Percentiles rank a stretch among this genome's conserved stretches.
phyloP scores from a whole-genome alignment of 2,797 vertebrate genomes.

The Channa striata region DNA sequence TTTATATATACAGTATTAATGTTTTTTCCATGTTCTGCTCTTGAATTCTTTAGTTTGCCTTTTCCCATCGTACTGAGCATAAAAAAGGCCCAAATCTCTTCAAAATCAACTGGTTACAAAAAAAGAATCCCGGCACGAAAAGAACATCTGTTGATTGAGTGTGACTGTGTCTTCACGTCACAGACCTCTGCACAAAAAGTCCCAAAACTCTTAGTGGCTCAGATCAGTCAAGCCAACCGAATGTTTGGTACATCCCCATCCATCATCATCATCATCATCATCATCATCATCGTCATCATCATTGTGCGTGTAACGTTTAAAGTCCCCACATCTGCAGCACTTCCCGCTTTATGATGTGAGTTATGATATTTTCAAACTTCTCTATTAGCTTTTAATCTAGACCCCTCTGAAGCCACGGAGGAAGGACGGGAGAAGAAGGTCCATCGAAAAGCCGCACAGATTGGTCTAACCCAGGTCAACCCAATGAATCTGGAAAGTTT shows the following conservation, averaged over 20 bases:
- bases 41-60: slow-evolving; percentile 5
- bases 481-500: background rate
- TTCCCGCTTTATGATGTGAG: slow-evolving; percentile 43
- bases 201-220: slow-evolving; percentile 47
- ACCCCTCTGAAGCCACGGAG: slow-evolving; percentile 28
- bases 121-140: slow-evolving; percentile 27
- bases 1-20: background rate
- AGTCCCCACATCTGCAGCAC: slow-evolving; percentile 34
- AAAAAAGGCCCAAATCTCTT: slow-evolving; percentile 9
- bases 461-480: slow-evolving; percentile 4
- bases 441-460: slow-evolving; percentile 15
- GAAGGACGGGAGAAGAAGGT: slow-evolving; percentile 34
- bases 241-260: slow-evolving; percentile 41
- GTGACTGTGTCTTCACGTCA: slow-evolving; percentile 28
- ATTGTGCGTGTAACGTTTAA: slow-evolving; percentile 51
- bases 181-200: slow-evolving; percentile 17
- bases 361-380: slow-evolving; percentile 56
- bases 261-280: too few species aligned
- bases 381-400: slow-evolving; percentile 60
- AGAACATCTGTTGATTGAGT: slow-evolving; percentile 45
- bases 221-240: slow-evolving; percentile 51
- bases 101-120: slow-evolving; percentile 15
- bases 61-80: slow-evolving; percentile 4
- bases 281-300: too few species aligned
- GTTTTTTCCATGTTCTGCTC: background rate